Percentiles rank a stretch among this genome's conserved stretches.
Evolutionary conservation across 2,888 invertebrate genomes (phyloP).

Genomic region (Smittia sp.): DNA sequence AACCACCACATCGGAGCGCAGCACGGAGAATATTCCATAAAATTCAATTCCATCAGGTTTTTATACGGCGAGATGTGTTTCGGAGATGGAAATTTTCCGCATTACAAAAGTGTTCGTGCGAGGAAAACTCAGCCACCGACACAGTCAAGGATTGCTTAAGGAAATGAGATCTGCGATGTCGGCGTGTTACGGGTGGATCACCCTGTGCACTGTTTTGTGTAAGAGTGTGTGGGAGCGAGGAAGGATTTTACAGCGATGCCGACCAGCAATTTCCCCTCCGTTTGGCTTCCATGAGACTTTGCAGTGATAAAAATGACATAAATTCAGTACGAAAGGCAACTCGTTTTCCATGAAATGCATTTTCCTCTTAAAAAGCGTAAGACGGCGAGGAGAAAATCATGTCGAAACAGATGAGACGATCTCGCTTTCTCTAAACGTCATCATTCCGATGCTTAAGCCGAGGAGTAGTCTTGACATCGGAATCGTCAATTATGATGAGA

Average conservation of each 20-base stretch:
- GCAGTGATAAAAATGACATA: constrained; percentile 33
- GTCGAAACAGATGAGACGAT: background rate
- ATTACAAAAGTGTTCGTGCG: background rate
- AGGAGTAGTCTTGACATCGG: constrained; percentile 14
- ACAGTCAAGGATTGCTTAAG: constrained; percentile 21
- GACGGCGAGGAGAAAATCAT: background rate
- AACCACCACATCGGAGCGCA: constrained; percentile 10
- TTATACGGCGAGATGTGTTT: constrained; percentile 36
- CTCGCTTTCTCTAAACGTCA: background rate
- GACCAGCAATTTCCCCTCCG: background rate
- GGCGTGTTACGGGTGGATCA: constrained; percentile 1
- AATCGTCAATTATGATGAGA: constrained; percentile 36
- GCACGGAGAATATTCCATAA: constrained; percentile 40
- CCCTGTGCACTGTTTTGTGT: constrained; percentile 26
- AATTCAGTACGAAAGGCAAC: constrained; percentile 31
- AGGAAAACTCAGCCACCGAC: background rate
- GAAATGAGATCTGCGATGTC: constrained; percentile 25
- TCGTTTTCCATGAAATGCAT: constrained; percentile 25
- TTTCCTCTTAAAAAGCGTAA: background rate
- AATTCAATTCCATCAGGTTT: constrained; percentile 21
- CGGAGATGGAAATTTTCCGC: constrained; percentile 33
- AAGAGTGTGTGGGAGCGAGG: background rate
- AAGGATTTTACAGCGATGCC: constrained; percentile 10
- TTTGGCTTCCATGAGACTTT: constrained; percentile 29
- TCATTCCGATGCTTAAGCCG: constrained; percentile 25